Base-by-base conservation (phyloP, 2,797 vertebrate species). In the Myotis myotis region DNA sequence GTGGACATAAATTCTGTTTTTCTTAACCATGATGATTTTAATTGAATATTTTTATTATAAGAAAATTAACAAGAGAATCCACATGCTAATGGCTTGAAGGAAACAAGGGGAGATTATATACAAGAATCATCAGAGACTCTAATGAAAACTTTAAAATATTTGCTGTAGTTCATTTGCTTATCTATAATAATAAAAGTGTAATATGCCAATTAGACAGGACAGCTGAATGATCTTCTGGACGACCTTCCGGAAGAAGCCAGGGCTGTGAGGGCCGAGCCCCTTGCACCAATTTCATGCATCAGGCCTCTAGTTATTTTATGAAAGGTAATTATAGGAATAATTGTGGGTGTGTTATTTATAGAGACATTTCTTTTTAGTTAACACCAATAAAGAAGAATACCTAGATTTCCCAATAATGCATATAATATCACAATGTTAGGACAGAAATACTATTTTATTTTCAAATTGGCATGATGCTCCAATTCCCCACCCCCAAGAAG, bases 31-130 rank as follows among this genome's bases (percentile, higher is more conserved):
- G 33, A 19, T 68, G 0, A 92, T 75, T 86, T 91, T 30, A 60
- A 68, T 57, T 75, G 68, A 83, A 38, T 74, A 53, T 86, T 84
- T 95, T 12, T 41, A 44, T 76, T 80, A 79, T 71, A 70, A 93
- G 44, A 70, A 90, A 83, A 74, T 78, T 16, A 95, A 25, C 7
- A 66, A 25, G 15, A 1, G 12, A 47, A 22, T 4, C 1, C 4
- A 44, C 1, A 80, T 72, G 5, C 44, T 85, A n/a, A 75, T 5
- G 2, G 19, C 16, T 60, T 88, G 47, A 80, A 71, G 84, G 30
- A 55, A 87, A 51, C 12, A 78, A 49, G 2, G 1, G 4, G 3
- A 33, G 5, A 36, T 62, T 75, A 22, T 57, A 38, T 57, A 71
- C 82, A 38, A 91, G 6, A 22, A 88, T 71, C 13, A 62, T 2